These are phyloP conservation scores for Lepidochrysops patricia DNA, from an alignment of 2,888 invertebrate genomes.

Conservation along the genomic window DNA sequence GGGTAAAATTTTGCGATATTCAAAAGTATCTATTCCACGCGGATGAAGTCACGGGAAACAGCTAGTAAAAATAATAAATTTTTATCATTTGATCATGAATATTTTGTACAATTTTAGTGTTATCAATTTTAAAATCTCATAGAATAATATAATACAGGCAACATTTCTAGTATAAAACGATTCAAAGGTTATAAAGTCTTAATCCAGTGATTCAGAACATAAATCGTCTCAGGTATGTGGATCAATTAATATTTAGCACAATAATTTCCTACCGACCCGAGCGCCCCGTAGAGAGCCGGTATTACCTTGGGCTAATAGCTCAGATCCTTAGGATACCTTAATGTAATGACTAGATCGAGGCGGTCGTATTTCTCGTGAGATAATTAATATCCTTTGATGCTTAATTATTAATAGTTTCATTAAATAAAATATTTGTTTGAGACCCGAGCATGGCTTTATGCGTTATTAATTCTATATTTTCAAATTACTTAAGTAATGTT, in stretches of 20 bases:
- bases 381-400: not conserved
- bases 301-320: slow-evolving; percentile 9
- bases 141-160: too few species aligned
- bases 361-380: not conserved
- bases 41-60: too few species aligned
- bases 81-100: too few species aligned
- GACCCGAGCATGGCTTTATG: not conserved
- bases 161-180: not conserved
- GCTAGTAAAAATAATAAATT: too few species aligned
- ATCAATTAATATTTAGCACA: slow-evolving; percentile 53
- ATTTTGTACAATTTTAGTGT: too few species aligned
- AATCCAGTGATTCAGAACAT: slow-evolving; percentile 19
- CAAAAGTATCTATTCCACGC: too few species aligned
- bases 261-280: slow-evolving; percentile 39
- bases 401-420: not conserved
- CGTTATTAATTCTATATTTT: not conserved
- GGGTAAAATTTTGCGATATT: too few species aligned
- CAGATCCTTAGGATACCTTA: not conserved
- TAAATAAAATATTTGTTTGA: not conserved
- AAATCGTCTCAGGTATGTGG: slow-evolving; percentile 30
- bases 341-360: not conserved
- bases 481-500: not conserved
- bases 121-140: too few species aligned
- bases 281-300: slow-evolving; percentile 24
- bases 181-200: not conserved